Evolutionary conservation across 2,113 vertebrate species (phyloP).

Genomic region (Saguinus imperator): DNA sequence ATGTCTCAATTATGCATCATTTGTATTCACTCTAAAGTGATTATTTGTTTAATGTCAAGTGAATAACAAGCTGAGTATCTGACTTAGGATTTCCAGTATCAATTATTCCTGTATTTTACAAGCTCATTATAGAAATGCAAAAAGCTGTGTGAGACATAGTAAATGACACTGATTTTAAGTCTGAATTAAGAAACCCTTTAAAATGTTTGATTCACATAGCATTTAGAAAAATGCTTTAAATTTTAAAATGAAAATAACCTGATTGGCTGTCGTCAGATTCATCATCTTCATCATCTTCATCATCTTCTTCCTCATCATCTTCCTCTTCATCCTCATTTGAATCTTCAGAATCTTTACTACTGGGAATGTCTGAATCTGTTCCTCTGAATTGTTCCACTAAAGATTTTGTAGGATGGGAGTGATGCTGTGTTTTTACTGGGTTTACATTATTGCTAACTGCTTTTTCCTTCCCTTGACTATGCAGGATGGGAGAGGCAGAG

Average conservation of each 20-base stretch:
- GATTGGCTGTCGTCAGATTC: constrained; percentile 95
- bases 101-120: not conserved
- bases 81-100: constrained; percentile 38
- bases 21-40: constrained; percentile 27
- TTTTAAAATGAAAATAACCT: constrained; percentile 88
- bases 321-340: constrained; percentile 95
- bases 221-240: constrained; percentile 59
- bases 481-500: constrained; percentile 86
- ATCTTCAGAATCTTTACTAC: constrained; percentile 95
- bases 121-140: constrained; percentile 14
- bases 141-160: not conserved
- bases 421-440: constrained; percentile 84
- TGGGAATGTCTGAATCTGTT: constrained; percentile 91
- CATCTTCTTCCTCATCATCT: constrained; percentile 94
- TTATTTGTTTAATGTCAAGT: constrained; percentile 44
- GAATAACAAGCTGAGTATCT: constrained; percentile 37
- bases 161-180: not conserved
- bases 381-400: constrained; percentile 88
- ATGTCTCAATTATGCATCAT: not conserved
- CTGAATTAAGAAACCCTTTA: constrained; percentile 7
- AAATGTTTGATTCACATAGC: constrained; percentile 54
- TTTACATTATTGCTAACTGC: constrained; percentile 84
- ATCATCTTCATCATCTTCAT: constrained; percentile 92
- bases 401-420: constrained; percentile 90
- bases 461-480: constrained; percentile 91